Evolutionary conservation across 2,888 invertebrate genomes (phyloP), one percentile per base, ranked within the genome.

Genomic region (Pseudoips prasinana): DNA sequence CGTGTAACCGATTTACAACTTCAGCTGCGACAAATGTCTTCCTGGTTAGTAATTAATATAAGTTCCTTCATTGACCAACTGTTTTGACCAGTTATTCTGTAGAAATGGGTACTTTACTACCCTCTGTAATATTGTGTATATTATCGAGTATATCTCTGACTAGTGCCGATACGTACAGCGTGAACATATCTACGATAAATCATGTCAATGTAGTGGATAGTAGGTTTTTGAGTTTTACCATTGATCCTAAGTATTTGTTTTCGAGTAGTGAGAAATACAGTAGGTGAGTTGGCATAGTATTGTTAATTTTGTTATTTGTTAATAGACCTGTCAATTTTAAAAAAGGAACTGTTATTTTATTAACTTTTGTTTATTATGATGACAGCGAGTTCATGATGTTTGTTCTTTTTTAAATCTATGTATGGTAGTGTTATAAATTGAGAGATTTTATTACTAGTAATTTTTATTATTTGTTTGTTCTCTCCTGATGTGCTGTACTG

Each of bases 221-320:
- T 29, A 91, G 90, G 58, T 95, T 94, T 69, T 73, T 95, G 7
- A 95, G 95, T 73, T 90, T 95, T 46, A 91, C 93, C 0, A 79
- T 95, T 3, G 93, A 94, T 61, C 94, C 94, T 0, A 91, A 90
- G 30, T 88, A 92, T 61, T 66, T 94, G 37, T 89, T 87, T 60
- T 64, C 76, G 0, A 73, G 64, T 11, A 72, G 65, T 40, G 76
- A 77, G 1, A 76, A 74, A 30, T 74, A 73, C 48, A 72, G 54
- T 3, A 70, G 70, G 80, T 81, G 31, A 68, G 75, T 42, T 7
- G n/a, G 1, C 14, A n/a, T n/a, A n/a, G n/a, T n/a, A n/a, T n/a
- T n/a, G n/a, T n/a, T n/a, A n/a, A n/a, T n/a, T n/a, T n/a, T n/a
- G n/a, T n/a, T n/a, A n/a, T n/a, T n/a, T n/a, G n/a, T n/a, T n/a